These are phyloP conservation scores for Athalia cordata DNA, from an alignment of 2,888 invertebrate genomes.

Conservation along the genomic window DNA sequence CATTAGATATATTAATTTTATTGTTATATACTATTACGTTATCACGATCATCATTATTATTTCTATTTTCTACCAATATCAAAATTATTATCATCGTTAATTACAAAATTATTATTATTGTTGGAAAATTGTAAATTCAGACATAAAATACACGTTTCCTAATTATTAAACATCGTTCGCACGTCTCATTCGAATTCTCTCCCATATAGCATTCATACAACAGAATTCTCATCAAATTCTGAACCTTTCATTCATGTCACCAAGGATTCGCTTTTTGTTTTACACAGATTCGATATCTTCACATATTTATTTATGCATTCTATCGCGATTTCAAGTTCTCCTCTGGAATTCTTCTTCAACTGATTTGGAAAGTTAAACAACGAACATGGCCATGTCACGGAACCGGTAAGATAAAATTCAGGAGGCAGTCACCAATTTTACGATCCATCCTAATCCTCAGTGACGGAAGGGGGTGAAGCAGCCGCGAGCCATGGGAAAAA, in stretches of 20 bases:
- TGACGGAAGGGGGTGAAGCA: not conserved
- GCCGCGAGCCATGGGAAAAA: not conserved
- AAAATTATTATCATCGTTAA: conserved; percentile 22
- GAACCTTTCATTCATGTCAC: not conserved
- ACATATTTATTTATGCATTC: too few relatives aligned
- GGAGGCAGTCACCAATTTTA: conserved; percentile 25
- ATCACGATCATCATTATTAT: conserved; percentile 17
- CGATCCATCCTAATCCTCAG: conserved; percentile 9
- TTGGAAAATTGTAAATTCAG: conserved; percentile 38
- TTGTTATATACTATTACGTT: not conserved
- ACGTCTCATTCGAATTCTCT: not conserved
- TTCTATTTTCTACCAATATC: conserved; percentile 26
- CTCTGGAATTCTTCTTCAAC: too few relatives aligned
- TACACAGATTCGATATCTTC: too few relatives aligned
- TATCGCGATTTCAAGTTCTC: too few relatives aligned
- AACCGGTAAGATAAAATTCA: conserved; percentile 9
- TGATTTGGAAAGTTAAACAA: not conserved
- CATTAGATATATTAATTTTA: conserved; percentile 26
- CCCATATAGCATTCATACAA: conserved; percentile 17
- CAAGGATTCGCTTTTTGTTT: too few relatives aligned
- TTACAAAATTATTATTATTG: conserved; percentile 46
- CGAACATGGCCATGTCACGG: not conserved
- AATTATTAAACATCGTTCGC: conserved; percentile 12
- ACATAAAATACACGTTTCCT: conserved; percentile 51
- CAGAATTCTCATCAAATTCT: not conserved